Percentiles rank a stretch among this genome's conserved stretches.
Evolutionary conservation across 2,888 invertebrate species (phyloP).

Genomic region (Noctuana brunneofusca): DNA sequence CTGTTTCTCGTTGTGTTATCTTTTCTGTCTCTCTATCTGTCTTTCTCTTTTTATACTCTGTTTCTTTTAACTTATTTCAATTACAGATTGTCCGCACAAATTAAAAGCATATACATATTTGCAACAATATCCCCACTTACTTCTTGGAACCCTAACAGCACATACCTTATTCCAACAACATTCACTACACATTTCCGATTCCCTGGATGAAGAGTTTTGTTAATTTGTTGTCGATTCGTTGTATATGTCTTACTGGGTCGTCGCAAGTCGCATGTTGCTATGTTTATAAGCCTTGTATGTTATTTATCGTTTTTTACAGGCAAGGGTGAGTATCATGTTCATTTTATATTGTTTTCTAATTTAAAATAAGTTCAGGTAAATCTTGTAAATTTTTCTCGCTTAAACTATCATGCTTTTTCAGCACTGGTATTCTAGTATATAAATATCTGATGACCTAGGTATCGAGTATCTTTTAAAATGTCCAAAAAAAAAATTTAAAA

Average conservation of each 20-base stretch:
- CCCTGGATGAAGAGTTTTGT: slow-evolving; percentile 40
- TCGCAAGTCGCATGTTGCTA: slow-evolving; percentile 64
- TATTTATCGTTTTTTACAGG: slow-evolving; percentile 48
- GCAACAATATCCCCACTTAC: slow-evolving; percentile 29
- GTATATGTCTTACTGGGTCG: slow-evolving; percentile 40
- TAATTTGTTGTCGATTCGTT: slow-evolving; percentile 40
- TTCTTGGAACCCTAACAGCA: slow-evolving; percentile 28
- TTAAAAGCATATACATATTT: slow-evolving; percentile 30
- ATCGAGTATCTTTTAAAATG: too few species aligned
- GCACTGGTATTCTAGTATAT: background rate
- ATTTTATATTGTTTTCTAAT: background rate
- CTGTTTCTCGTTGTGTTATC: slow-evolving; percentile 34
- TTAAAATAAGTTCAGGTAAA: background rate
- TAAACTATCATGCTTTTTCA: background rate
- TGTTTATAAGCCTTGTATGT: slow-evolving; percentile 48
- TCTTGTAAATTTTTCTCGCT: background rate
- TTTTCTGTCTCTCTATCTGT: slow-evolving; percentile 21
- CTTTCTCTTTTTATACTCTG: slow-evolving; percentile 15
- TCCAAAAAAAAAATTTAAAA: background rate
- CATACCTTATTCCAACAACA: slow-evolving; percentile 29
- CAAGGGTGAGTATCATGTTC: slow-evolving; percentile 16
- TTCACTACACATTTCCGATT: slow-evolving; percentile 31
- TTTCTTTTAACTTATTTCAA: slow-evolving; percentile 21
- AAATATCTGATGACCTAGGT: too few species aligned
- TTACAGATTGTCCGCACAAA: slow-evolving; percentile 28